These are phyloP conservation scores for Eulemur macaco DNA, from an alignment of 2,113 vertebrate genomes.

Conservation along the genomic window DNA sequence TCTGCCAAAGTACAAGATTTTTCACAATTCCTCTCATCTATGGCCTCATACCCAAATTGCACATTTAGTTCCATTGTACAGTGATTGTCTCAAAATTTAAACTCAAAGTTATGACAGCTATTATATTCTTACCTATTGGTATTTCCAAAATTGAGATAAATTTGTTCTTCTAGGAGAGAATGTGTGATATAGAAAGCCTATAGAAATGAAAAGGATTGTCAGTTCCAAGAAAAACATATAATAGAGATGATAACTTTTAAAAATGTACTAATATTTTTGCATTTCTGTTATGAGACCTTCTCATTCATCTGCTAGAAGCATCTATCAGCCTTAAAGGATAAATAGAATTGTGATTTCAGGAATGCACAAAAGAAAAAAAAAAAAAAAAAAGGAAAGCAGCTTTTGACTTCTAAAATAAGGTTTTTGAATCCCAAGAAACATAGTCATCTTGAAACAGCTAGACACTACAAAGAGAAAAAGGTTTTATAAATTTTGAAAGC, in stretches of 20 bases:
- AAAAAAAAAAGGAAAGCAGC: neutral
- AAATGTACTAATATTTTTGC: neutral
- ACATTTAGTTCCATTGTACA: neutral
- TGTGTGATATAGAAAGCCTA: neutral
- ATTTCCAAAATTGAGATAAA: constrained; percentile 15
- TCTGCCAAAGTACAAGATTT: neutral
- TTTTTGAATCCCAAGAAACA: neutral
- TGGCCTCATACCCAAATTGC: neutral
- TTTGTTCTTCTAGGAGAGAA: constrained; percentile 21
- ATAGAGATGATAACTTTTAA: neutral
- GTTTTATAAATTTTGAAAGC: constrained; percentile 1
- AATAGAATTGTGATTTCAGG: neutral
- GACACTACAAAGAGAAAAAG: neutral
- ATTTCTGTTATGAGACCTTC: neutral
- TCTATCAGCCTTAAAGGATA: neutral
- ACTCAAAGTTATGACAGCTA: neutral
- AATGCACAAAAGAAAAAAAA: neutral
- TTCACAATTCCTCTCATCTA: neutral
- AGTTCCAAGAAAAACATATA: neutral
- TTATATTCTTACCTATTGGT: neutral
- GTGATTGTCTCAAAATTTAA: constrained; percentile 16
- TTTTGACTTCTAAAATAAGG: constrained; percentile 10
- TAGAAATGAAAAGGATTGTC: neutral
- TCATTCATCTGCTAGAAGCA: neutral
- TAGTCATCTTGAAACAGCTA: neutral